Base-by-base conservation (phyloP, 2,797 vertebrate genomes). In the Silurus lanzhouensis region DNA sequence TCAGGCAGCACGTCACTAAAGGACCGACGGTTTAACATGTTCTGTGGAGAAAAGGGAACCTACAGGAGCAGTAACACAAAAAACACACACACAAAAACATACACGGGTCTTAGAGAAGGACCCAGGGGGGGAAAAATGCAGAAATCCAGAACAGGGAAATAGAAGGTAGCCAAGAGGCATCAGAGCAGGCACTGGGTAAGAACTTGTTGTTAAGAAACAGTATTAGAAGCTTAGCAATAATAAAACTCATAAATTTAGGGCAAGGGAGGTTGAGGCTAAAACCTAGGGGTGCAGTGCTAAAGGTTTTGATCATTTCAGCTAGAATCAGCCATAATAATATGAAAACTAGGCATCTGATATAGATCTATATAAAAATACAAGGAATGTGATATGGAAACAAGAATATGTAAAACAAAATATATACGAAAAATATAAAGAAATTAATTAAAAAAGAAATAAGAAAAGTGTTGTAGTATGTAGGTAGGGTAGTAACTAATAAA, bases 1-100 rank as follows among this genome's bases (percentile, higher is more conserved):
- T 99, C 98, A 0, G 98, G 98, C 82, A 99, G 93, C 87, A 99
- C 98, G 8, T 99, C 98, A 27, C 98, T 99, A 90, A 99, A 98
- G 55, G 98, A 99, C 38, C 98, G 96, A 74, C 98, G 95, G 87
- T 99, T 99, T 63, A 99, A 95, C 98, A 99, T 97, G 93, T 99
- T 99, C 98, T 99, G 93, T 66, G 95, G 93, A 93, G 94, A 94
- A 92, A 96, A 96, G 78, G 95, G 95, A 94, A 95, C 95, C 95
- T 96, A 92, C 91, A 93, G 91, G 91, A 90, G 89, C 83, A 76
- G 87, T 88, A 83, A 86, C 84, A 85, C 58, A 77, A 20, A 78
- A 89, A 82, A 83, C 82, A 58, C 52, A 82, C 48, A 83, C 82
- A 75, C 82, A 85, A 81, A 83, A 79, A 88, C 82, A 92, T 85